Evolutionary conservation across 2,888 invertebrate genomes (phyloP), one percentile per base, ranked within the genome.

Genomic region (Epinotia bilunana): DNA sequence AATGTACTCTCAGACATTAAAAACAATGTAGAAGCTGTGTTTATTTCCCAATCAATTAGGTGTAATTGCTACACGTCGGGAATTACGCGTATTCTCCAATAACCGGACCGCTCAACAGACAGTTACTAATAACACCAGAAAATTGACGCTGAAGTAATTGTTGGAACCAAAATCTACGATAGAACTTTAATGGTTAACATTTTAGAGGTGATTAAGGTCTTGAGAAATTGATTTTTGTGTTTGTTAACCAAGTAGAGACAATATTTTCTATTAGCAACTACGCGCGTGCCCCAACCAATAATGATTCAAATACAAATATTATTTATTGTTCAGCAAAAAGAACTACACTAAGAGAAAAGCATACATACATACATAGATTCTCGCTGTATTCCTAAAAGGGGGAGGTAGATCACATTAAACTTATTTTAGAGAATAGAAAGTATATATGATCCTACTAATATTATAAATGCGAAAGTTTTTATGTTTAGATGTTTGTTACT

Each of bases 91-190:
- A 46, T 46, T 68, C 68, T 55, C 9, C 65, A 33, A 33, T 60
- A 65, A 64, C 16, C 2, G n/a, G 60, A 28, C 58, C 58, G 53
- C 73, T 67, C 53, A 67, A 53, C 67, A 23, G 64, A 70, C 74
- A 43, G 63, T 63, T 58, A 64, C 70, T 64, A 64, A 74, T 70
- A 16, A 60, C 39, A 23, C 16, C 39, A 62, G 13, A 68, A 68
- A 73, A 73, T 68, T 73, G 73, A 62, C 68, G 55, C 62, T 16
- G 28, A 39, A 70, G 23, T 74, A 69, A 70, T 74, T 70, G 69
- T 23, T 49, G 46, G 64, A 49, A 60, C 49, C 53, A 70, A 70
- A 70, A 74, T n/a, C 5, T 16, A 13, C 18, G 7, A 13, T 55
- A 63, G n/a, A 9, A 58, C 57, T 46, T 33, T 58, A 64, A 57